Evolutionary conservation across 92 coral and sea anemone species (phyloP).

Genomic region (Siderastrea siderea): DNA sequence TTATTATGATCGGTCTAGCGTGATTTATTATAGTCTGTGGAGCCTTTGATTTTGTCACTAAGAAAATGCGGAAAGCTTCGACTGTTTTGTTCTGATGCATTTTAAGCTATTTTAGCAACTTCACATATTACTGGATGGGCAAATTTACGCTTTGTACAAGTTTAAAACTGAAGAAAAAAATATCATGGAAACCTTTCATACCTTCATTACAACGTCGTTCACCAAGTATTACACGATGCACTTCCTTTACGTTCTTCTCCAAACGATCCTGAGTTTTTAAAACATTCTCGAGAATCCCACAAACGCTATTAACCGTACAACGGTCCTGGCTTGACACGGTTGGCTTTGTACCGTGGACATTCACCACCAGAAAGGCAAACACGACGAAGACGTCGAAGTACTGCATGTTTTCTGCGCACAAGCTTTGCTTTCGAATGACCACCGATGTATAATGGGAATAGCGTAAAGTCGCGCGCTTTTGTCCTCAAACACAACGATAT

Average conservation of each 20-base stretch:
- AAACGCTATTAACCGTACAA: background rate
- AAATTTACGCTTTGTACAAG: too few relatives aligned
- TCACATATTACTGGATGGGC: too few relatives aligned
- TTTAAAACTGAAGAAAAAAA: too few relatives aligned
- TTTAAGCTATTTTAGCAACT: too few relatives aligned
- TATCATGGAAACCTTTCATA: background rate
- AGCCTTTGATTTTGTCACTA: too few relatives aligned
- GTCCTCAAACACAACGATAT: too few relatives aligned
- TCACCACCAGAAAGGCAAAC: background rate
- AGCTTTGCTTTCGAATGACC: background rate
- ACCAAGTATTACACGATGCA: background rate
- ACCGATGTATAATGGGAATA: too few relatives aligned
- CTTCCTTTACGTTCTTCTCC: constrained; percentile 19
- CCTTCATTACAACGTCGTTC: background rate
- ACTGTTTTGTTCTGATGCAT: too few relatives aligned
- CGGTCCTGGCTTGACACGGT: background rate
- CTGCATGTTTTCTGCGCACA: background rate
- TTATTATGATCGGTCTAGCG: too few relatives aligned
- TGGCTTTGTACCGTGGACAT: background rate
- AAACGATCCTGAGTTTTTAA: background rate
- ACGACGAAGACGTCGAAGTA: background rate
- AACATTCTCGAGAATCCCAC: background rate
- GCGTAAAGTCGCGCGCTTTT: too few relatives aligned
- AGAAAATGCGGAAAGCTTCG: background rate
- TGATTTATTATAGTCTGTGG: too few relatives aligned